A percentile compares a stretch with the other conserved stretches of the same genome.
phyloP scores from a whole-genome alignment of 2,113 vertebrate genomes.

The Scomber scombrus region DNA sequence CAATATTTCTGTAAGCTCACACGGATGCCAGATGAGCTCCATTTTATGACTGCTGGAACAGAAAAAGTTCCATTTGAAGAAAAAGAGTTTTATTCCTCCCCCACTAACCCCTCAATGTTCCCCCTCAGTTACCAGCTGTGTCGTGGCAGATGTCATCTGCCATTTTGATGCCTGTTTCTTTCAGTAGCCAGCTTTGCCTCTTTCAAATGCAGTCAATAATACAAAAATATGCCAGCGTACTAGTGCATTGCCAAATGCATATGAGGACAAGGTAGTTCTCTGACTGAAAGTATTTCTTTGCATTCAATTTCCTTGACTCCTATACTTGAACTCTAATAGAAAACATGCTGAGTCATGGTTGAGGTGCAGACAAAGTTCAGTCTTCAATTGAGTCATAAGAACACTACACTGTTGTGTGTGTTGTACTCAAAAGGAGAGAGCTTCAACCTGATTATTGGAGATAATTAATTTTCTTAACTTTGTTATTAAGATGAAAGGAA shows the following conservation, averaged over 20 bases:
- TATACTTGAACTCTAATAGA: background rate
- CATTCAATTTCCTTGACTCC: background rate
- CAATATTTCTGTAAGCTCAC: slow-evolving; percentile 1
- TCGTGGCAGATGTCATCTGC: slow-evolving; percentile 9
- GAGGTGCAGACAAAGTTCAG: background rate
- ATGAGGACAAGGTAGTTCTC: background rate
- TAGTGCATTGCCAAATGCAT: background rate
- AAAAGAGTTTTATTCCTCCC: slow-evolving; percentile 11
- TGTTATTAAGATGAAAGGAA: slow-evolving; percentile 10
- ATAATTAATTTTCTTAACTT: background rate
- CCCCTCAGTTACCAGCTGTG: slow-evolving; percentile 15
- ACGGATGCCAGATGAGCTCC: slow-evolving; percentile 8
- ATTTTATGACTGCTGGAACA: slow-evolving; percentile 24
- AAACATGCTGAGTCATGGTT: slow-evolving; percentile 5
- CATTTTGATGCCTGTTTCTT: slow-evolving; percentile 7
- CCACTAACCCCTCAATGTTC: slow-evolving; percentile 4
- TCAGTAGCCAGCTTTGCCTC: background rate
- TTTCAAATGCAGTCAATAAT: background rate
- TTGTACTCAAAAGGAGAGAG: background rate
- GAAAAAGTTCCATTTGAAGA: slow-evolving; percentile 9
- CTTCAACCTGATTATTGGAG: background rate
- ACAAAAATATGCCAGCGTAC: background rate
- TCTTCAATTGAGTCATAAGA: background rate
- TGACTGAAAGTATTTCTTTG: background rate
- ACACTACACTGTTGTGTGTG: background rate